These are phyloP conservation scores for Gobio occitaniae DNA, from an alignment of 2,797 vertebrate genomes.

Conservation along the genomic window DNA sequence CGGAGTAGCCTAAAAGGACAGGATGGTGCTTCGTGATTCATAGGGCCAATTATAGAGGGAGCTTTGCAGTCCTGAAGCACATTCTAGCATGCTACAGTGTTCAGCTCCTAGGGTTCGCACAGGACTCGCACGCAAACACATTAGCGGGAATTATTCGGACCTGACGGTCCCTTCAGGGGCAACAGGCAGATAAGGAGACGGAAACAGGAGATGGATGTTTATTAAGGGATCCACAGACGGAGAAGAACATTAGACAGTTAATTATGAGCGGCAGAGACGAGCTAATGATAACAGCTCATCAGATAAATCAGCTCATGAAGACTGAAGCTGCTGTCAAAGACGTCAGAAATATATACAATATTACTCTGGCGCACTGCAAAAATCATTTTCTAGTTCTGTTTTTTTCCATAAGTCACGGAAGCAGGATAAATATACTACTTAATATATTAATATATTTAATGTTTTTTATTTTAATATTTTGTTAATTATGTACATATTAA, in stretches of 20 bases:
- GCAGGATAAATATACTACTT: neutral
- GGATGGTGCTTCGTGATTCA: conserved; percentile 10
- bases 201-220: conserved; percentile 45
- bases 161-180: conserved; percentile 9
- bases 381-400: neutral
- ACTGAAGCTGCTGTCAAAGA: neutral
- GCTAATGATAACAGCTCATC: conserved; percentile 29
- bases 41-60: conserved; percentile 19
- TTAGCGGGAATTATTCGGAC: neutral
- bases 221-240: conserved; percentile 29
- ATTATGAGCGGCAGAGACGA: conserved; percentile 18
- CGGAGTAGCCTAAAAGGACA: conserved; percentile 83
- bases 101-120: conserved; percentile 8
- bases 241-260: conserved; percentile 39
- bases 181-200: conserved; percentile 30
- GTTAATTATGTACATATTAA: neutral
- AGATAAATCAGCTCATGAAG: neutral
- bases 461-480: neutral
- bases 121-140: neutral
- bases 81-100: conserved; percentile 15
- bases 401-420: neutral
- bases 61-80: neutral
- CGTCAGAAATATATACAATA: neutral
- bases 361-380: neutral
- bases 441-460: neutral